These are phyloP conservation scores for Tamias sibiricus DNA, from an alignment of 2,113 vertebrate species.

Conservation along the genomic window DNA sequence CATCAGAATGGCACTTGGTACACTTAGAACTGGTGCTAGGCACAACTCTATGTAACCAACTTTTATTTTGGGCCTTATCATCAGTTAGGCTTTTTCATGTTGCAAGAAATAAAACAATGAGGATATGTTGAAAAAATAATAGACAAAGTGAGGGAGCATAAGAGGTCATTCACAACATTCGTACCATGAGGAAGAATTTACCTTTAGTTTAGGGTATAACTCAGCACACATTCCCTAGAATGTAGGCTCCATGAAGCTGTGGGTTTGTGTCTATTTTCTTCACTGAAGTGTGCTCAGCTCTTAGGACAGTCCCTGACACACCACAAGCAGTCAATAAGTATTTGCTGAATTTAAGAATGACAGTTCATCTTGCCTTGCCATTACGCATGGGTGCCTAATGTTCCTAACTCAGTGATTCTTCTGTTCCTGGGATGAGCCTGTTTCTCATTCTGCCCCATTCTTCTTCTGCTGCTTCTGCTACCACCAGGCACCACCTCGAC, in stretches of 20 bases:
- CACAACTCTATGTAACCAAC: not conserved
- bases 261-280: not conserved
- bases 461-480: not conserved
- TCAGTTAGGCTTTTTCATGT: slow-evolving; percentile 4
- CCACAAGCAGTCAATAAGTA: not conserved
- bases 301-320: not conserved
- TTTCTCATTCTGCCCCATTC: not conserved
- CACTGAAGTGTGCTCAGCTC: not conserved
- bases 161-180: not conserved
- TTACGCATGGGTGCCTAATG: not conserved
- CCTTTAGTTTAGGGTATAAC: not conserved
- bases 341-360: not conserved
- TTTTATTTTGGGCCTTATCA: not conserved
- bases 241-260: not conserved
- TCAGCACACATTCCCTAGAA: not conserved
- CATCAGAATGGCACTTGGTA: not conserved
- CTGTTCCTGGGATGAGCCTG: not conserved
- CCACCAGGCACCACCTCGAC: not conserved
- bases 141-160: not conserved
- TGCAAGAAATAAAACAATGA: slow-evolving; percentile 21
- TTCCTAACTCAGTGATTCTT: not conserved
- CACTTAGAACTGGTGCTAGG: not conserved
- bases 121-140: not conserved
- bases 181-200: not conserved
- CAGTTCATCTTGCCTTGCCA: not conserved